These are phyloP conservation scores for Calephelis perditalis DNA, from an alignment of 2,888 invertebrate species.

Conservation along the genomic window DNA sequence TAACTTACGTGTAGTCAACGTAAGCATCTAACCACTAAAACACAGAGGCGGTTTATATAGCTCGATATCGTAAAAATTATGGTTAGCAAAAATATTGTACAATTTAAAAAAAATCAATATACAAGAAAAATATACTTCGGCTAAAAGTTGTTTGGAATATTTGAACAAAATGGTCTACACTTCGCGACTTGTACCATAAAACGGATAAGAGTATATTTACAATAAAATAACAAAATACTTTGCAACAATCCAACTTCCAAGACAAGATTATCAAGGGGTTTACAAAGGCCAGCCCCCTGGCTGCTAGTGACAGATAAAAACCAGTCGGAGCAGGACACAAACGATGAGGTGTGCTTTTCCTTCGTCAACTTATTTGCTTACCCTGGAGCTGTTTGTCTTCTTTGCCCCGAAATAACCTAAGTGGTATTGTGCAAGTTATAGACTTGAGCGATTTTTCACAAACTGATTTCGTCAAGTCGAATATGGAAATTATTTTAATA, in stretches of 20 bases:
- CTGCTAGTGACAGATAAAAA: constrained; percentile 72
- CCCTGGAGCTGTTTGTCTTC: constrained; percentile 68
- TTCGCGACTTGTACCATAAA: no score
- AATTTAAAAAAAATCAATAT: no score
- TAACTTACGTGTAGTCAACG: no score
- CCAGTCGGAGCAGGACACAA: constrained; percentile 47
- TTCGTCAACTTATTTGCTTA: constrained; percentile 74
- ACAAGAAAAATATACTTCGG: no score
- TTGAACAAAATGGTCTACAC: no score
- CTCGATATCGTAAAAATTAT: no score
- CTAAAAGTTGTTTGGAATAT: no score
- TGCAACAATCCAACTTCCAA: constrained; percentile 26
- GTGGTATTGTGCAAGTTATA: constrained; percentile 32
- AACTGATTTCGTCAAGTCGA: no score
- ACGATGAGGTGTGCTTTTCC: constrained; percentile 56
- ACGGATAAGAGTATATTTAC: background rate
- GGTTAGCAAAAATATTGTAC: no score
- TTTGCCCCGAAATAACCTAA: constrained; percentile 62
- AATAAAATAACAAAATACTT: background rate
- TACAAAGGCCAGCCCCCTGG: constrained; percentile 47
- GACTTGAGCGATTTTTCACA: constrained; percentile 25
- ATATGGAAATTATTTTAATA: no score
- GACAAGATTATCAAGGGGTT: constrained; percentile 57
- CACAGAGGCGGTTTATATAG: no score
- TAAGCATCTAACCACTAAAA: no score